Percentiles rank a stretch among this genome's conserved stretches.
Evolutionary conservation across 2,888 invertebrate genomes (phyloP).

Genomic region (Drosophila recens): DNA sequence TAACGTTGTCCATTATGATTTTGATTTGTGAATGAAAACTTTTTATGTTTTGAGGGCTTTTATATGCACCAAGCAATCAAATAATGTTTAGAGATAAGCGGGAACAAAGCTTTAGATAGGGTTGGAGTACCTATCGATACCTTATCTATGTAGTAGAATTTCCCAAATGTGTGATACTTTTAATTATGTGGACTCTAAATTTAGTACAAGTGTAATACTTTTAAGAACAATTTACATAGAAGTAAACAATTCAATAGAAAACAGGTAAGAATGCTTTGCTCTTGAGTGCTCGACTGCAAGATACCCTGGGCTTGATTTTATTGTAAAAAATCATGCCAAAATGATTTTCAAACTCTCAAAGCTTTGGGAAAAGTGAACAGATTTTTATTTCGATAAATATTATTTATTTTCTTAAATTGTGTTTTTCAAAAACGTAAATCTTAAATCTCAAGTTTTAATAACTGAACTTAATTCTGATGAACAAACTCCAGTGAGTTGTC

Average conservation of each 20-base stretch:
- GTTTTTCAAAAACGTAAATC: too few species aligned
- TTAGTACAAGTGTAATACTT: neutral
- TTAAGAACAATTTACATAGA: conserved; percentile 10
- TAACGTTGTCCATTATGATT: neutral
- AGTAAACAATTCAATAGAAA: neutral
- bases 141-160: conserved; percentile 40
- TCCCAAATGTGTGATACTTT: neutral
- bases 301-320: too few species aligned
- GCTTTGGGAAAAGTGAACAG: too few species aligned
- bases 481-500: too few species aligned
- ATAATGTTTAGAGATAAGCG: neutral
- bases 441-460: too few species aligned
- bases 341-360: too few species aligned
- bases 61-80: neutral
- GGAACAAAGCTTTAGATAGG: neutral
- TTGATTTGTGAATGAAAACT: neutral
- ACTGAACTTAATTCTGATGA: too few species aligned
- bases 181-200: neutral
- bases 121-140: neutral
- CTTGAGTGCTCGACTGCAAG: too few species aligned
- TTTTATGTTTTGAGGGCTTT: neutral
- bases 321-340: too few species aligned
- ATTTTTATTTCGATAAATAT: too few species aligned
- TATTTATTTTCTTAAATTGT: too few species aligned
- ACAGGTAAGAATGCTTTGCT: neutral